A percentile compares a stretch with the other conserved stretches of the same genome.
Conservation (phyloP, 1,140 invertebrate genomes). For the Ylistrum balloti region DNA sequence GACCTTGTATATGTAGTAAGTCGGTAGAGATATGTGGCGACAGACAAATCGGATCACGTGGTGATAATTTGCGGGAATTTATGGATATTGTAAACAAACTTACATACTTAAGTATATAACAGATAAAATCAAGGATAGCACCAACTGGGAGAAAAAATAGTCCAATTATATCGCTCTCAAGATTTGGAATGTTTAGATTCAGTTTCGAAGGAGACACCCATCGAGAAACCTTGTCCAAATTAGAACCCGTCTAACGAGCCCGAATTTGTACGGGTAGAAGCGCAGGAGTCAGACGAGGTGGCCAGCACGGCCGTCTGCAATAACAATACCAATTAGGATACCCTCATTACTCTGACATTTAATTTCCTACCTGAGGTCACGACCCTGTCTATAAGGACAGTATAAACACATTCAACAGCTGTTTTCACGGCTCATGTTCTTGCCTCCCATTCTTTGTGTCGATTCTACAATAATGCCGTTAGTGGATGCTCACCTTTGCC, state of each 20-base stretch:
- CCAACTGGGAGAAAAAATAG: conserved; percentile 6
- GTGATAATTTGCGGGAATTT: conserved; percentile 14
- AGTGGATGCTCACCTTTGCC: background rate
- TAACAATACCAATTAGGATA: background rate
- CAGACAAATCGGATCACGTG: conserved; percentile 30
- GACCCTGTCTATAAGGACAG: background rate
- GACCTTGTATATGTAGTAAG: conserved; percentile 2
- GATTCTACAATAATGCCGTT: background rate
- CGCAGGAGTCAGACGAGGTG: background rate
- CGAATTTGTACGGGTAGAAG: background rate
- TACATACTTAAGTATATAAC: conserved; percentile 34
- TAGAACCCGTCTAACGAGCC: background rate
- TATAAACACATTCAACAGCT: background rate
- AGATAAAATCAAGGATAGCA: conserved; percentile 39
- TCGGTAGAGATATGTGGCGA: background rate
- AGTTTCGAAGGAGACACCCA: background rate
- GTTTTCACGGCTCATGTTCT: background rate
- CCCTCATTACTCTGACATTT: background rate
- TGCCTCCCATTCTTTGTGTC: background rate
- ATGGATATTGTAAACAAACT: conserved; percentile 14
- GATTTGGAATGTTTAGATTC: background rate
- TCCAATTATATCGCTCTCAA: conserved; percentile 19
- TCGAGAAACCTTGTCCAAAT: background rate
- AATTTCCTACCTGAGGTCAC: background rate
- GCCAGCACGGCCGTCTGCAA: background rate